These are phyloP conservation scores for Carassius gibelio DNA, from an alignment of 2,113 vertebrate species.

Conservation along the genomic window DNA sequence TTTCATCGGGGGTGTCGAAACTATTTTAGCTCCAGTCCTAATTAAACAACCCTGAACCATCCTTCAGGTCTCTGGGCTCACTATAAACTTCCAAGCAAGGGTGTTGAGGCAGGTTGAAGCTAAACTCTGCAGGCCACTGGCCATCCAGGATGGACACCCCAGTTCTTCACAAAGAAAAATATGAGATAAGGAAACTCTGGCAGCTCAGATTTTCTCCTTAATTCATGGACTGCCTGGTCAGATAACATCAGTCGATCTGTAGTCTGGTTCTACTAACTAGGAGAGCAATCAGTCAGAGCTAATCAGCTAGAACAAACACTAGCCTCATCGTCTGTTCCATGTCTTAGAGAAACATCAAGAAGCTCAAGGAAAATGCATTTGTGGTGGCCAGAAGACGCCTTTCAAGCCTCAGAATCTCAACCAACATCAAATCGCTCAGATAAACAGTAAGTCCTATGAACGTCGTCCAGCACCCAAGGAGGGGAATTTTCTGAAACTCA, in stretches of 20 bases:
- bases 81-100: not conserved
- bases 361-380: not conserved
- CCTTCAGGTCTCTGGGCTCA: not conserved
- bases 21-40: not conserved
- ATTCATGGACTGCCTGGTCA: conserved; percentile 32
- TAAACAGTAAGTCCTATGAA: conserved; percentile 24
- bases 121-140: not conserved
- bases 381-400: not conserved
- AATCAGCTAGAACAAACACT: conserved; percentile 48
- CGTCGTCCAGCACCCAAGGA: conserved; percentile 10
- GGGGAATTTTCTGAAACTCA: conserved; percentile 17
- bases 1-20: not conserved
- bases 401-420: conserved; percentile 13
- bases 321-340: conserved; percentile 22
- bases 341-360: conserved; percentile 12
- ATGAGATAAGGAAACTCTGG: conserved; percentile 22
- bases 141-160: not conserved
- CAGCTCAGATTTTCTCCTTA: conserved; percentile 43
- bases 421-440: conserved; percentile 26
- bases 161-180: conserved; percentile 16
- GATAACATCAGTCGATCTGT: conserved; percentile 43
- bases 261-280: conserved; percentile 13
- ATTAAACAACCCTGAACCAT: not conserved
- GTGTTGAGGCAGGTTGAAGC: not conserved
- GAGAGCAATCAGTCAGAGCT: conserved; percentile 48